phyloP scores from a whole-genome alignment of 2,113 vertebrate genomes.

The Panthera tigris region DNA sequence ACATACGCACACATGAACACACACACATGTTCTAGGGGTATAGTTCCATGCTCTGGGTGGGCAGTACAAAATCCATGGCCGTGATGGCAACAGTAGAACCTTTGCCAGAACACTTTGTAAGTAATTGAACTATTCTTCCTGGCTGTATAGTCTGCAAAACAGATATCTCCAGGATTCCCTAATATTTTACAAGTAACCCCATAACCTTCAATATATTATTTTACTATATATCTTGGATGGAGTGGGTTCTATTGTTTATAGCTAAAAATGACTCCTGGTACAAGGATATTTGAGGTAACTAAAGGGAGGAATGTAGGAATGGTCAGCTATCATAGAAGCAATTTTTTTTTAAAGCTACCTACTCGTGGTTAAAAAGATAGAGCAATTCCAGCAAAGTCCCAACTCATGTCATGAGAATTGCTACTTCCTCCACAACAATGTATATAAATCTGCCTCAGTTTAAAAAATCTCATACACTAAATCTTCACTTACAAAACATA shows the following conservation, averaged over 20 bases:
- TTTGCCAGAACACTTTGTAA: background rate
- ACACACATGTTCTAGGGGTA: background rate
- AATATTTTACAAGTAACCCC: background rate
- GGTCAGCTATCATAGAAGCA: background rate
- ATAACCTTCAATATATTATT: background rate
- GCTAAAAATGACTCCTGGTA: background rate
- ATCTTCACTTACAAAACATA: background rate
- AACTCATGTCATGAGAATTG: background rate
- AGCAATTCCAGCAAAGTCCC: background rate
- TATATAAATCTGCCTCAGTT: background rate
- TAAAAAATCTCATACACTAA: background rate
- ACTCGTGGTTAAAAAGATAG: background rate
- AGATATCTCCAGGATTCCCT: background rate
- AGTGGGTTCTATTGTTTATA: background rate
- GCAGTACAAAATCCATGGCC: background rate
- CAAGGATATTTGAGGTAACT: background rate
- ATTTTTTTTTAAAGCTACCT: background rate
- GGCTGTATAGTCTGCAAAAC: background rate
- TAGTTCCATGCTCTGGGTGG: fast-evolving
- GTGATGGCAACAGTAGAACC: background rate
- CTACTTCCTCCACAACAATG: background rate
- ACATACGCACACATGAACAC: background rate
- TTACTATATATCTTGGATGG: background rate
- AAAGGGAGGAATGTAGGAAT: background rate
- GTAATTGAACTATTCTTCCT: background rate